These are phyloP conservation scores for Platyrinchus mystaceus DNA, from an alignment of 2,797 vertebrate species.

Conservation along the genomic window DNA sequence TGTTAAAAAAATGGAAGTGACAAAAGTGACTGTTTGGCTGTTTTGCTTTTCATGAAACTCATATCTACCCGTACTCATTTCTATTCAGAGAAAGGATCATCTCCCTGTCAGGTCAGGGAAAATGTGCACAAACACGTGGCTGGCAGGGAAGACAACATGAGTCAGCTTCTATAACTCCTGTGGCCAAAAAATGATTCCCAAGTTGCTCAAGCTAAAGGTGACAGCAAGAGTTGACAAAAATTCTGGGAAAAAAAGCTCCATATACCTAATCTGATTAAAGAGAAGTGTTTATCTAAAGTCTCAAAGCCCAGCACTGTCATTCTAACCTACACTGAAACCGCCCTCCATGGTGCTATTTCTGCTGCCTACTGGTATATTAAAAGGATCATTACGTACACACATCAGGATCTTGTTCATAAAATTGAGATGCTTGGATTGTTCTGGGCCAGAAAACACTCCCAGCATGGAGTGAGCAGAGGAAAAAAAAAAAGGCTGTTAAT, in stretches of 20 bases:
- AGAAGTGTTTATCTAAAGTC: not conserved
- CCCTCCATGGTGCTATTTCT: slow-evolving; percentile 40
- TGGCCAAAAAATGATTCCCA: not conserved
- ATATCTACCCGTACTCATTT: not conserved
- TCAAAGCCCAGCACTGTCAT: not conserved
- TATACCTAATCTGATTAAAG: not conserved
- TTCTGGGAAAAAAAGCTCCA: not conserved
- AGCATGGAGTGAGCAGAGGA: not conserved
- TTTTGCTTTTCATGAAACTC: not conserved
- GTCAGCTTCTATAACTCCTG: not conserved
- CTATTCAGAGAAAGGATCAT: slow-evolving; percentile 14
- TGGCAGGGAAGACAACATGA: not conserved
- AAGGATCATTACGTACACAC: slow-evolving; percentile 55
- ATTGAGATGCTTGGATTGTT: slow-evolving; percentile 21
- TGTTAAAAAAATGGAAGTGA: not conserved
- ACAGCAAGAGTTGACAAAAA: not conserved
- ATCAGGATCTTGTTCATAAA: slow-evolving; percentile 64
- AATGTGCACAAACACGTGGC: not conserved
- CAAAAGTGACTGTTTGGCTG: not conserved
- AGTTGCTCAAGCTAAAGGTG: not conserved
- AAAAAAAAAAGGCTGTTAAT: not conserved
- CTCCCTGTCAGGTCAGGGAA: not conserved
- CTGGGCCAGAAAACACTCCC: slow-evolving; percentile 37
- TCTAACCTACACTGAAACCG: not conserved
- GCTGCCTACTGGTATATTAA: slow-evolving; percentile 49